Percentiles rank a stretch among this genome's conserved stretches.
Conservation (phyloP, 2,888 invertebrate genomes). For the Hydrotaea cyrtoneurina region DNA sequence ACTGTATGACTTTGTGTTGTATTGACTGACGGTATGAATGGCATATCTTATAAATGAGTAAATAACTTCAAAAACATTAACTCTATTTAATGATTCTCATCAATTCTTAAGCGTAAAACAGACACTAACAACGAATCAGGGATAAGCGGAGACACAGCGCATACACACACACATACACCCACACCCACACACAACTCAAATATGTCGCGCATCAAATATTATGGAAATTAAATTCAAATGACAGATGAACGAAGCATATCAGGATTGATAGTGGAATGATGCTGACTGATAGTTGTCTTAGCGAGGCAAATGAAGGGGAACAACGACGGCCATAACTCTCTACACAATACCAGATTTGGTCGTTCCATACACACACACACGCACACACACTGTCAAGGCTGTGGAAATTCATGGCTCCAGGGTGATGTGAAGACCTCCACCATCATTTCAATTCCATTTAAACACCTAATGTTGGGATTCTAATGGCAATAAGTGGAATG, state of each 20-base stretch:
- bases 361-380: background rate
- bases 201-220: conserved; percentile 41
- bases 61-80: conserved; percentile 60
- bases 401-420: background rate
- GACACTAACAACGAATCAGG: background rate
- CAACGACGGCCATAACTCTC: background rate
- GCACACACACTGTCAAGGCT: background rate
- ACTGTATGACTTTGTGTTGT: background rate
- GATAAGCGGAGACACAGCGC: background rate
- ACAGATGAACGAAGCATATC: conserved; percentile 45
- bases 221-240: conserved; percentile 57
- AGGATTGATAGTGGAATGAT: conserved; percentile 29
- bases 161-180: background rate
- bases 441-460: background rate
- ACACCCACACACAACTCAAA: background rate
- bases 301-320: conserved; percentile 11
- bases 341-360: background rate
- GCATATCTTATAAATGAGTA: conserved; percentile 50
- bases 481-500: background rate
- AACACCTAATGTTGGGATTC: background rate
- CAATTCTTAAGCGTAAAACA: conserved; percentile 38
- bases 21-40: conserved; percentile 1
- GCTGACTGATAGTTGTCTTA: conserved; percentile 45
- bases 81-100: conserved; percentile 54
- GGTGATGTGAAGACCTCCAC: background rate